phyloP scores from a whole-genome alignment of 2,888 invertebrate genomes.

The Cheilosia vulpina region DNA sequence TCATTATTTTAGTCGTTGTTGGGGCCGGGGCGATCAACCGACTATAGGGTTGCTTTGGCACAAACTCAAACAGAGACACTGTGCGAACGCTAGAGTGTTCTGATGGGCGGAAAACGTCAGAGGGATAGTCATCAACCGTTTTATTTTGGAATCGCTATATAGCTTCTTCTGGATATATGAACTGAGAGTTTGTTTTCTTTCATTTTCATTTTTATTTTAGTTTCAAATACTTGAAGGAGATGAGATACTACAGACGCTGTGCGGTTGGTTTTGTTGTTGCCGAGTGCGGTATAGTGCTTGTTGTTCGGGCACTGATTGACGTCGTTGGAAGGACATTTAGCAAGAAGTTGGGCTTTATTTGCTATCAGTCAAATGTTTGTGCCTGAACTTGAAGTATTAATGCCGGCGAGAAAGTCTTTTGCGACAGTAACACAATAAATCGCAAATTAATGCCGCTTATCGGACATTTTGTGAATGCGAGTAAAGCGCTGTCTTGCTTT shows the following conservation, averaged over 20 bases:
- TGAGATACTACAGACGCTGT: slow-evolving; percentile 56
- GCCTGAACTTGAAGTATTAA: background rate
- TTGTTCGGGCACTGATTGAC: slow-evolving; percentile 31
- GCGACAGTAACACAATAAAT: slow-evolving; percentile 16
- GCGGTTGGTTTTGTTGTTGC: slow-evolving; percentile 15
- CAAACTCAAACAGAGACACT: background rate
- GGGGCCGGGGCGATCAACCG: slow-evolving; percentile 37
- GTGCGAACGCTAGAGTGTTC: slow-evolving; percentile 5
- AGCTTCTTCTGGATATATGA: slow-evolving; percentile 22
- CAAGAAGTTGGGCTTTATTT: slow-evolving; percentile 52
- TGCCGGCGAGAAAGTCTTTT: background rate
- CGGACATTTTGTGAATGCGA: background rate
- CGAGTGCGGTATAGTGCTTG: slow-evolving; percentile 34
- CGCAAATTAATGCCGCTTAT: slow-evolving; percentile 38
- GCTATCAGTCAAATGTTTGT: background rate
- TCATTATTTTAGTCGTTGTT: slow-evolving; percentile 57
- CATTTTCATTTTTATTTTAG: slow-evolving; percentile 39
- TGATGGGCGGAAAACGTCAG: slow-evolving; percentile 23
- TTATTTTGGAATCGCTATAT: slow-evolving; percentile 29
- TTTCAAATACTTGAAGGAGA: slow-evolving; percentile 47
- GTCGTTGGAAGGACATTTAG: slow-evolving; percentile 39
- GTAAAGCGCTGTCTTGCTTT: slow-evolving; percentile 17
- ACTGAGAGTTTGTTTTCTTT: slow-evolving; percentile 24
- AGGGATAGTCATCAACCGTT: slow-evolving; percentile 27
- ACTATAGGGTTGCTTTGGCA: slow-evolving; percentile 54